Conservation (phyloP, 2,113 vertebrate genomes). For the Cairina moschata region DNA sequence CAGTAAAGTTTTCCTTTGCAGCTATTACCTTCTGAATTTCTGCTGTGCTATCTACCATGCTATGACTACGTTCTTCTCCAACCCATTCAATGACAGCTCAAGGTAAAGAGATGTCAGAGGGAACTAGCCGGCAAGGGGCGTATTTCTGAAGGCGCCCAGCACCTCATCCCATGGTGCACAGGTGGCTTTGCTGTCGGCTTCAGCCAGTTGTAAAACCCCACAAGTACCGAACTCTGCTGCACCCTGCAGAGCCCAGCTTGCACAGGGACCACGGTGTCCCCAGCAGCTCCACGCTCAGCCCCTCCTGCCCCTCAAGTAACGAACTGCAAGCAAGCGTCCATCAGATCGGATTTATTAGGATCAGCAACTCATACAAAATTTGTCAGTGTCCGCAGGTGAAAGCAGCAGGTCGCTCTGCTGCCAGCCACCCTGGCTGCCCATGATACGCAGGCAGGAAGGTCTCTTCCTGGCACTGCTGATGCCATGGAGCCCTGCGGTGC, state of each 20-base stretch:
- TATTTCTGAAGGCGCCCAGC: background rate
- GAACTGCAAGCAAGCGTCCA: background rate
- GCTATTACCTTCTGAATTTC: background rate
- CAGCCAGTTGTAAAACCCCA: background rate
- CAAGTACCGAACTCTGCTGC: background rate
- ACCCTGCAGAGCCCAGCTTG: background rate
- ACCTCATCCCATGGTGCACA: background rate
- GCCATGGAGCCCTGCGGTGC: accelerated
- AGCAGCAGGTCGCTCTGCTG: background rate
- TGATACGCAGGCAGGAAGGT: accelerated
- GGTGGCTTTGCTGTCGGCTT: background rate
- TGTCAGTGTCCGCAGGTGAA: background rate
- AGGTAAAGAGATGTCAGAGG: background rate
- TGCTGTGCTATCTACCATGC: accelerated
- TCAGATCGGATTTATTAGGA: conserved; percentile 43
- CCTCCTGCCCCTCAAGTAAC: background rate
- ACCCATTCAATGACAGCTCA: background rate
- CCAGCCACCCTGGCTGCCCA: background rate
- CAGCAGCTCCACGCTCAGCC: background rate
- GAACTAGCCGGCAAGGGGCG: background rate
- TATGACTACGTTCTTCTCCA: background rate
- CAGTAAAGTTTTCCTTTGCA: background rate
- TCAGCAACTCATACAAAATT: background rate
- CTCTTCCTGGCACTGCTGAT: background rate
- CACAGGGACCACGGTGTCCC: accelerated